A percentile compares a stretch with the other conserved stretches of the same genome.
phyloP scores from a whole-genome alignment of 2,113 vertebrate species.

The Lynx canadensis region DNA sequence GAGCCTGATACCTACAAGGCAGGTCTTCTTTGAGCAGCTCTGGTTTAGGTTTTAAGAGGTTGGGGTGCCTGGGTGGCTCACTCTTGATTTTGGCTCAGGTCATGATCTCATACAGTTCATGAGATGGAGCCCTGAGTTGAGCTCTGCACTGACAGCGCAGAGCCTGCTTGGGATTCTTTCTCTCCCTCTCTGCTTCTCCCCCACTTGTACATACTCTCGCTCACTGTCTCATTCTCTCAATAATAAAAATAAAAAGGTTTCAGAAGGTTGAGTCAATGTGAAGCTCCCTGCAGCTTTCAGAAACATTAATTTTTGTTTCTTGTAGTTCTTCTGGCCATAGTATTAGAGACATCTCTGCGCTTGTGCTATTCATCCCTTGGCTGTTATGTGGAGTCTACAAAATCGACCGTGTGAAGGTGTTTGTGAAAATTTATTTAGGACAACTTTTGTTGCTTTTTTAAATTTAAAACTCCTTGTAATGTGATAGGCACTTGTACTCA shows the following conservation, averaged over 20 bases:
- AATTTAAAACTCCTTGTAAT: background rate
- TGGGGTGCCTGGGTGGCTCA: too few relatives aligned
- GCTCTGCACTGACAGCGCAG: too few relatives aligned
- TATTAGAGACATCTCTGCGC: background rate
- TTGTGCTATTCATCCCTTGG: background rate
- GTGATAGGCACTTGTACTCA: background rate
- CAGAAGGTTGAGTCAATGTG: background rate
- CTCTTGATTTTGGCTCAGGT: too few relatives aligned
- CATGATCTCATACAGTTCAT: too few relatives aligned
- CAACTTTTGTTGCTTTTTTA: background rate
- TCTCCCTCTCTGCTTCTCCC: too few relatives aligned
- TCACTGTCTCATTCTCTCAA: too few relatives aligned
- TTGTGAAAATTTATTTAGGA: background rate
- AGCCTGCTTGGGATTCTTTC: too few relatives aligned
- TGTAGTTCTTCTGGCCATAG: background rate
- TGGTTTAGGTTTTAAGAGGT: background rate
- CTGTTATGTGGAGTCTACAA: background rate
- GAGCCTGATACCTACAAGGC: background rate
- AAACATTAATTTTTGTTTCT: constrained; percentile 10
- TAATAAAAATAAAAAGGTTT: background rate
- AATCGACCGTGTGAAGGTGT: background rate
- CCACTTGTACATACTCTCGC: too few relatives aligned
- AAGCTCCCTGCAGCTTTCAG: background rate
- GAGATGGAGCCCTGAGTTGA: too few relatives aligned
- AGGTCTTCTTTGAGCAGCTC: background rate